phyloP scores from a whole-genome alignment of 2,888 invertebrate genomes.

The Cephus pulcher region DNA sequence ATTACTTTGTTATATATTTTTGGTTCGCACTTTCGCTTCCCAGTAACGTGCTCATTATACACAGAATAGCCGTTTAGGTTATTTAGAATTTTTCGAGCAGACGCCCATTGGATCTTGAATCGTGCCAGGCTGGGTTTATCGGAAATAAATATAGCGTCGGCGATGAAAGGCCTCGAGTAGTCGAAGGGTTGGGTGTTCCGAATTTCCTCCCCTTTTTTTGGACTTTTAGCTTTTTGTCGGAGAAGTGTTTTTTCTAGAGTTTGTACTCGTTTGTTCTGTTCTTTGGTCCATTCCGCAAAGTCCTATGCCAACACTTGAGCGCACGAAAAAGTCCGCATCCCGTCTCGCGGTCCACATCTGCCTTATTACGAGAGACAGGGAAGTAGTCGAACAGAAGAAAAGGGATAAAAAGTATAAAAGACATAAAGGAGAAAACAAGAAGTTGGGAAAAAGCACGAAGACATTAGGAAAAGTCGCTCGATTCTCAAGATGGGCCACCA shows the following conservation, averaged over 20 bases:
- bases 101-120: no score
- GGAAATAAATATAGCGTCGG: neutral
- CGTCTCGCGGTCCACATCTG: neutral
- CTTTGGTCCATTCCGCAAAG: neutral
- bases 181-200: neutral
- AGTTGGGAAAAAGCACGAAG: slow-evolving; percentile 12
- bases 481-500: neutral
- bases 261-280: neutral
- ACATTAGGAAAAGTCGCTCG: neutral
- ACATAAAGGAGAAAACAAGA: slow-evolving; percentile 9
- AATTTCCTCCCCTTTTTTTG: neutral
- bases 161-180: neutral
- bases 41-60: neutral
- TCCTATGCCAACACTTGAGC: neutral
- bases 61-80: neutral
- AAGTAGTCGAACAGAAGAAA: neutral
- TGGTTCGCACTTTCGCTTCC: neutral
- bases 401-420: neutral
- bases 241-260: neutral
- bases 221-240: neutral
- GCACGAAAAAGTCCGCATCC: neutral
- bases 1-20: neutral
- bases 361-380: neutral
- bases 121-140: no score
- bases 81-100: neutral